phyloP scores from a whole-genome alignment of 1,140 invertebrate species.

The Formica exsecta region DNA sequence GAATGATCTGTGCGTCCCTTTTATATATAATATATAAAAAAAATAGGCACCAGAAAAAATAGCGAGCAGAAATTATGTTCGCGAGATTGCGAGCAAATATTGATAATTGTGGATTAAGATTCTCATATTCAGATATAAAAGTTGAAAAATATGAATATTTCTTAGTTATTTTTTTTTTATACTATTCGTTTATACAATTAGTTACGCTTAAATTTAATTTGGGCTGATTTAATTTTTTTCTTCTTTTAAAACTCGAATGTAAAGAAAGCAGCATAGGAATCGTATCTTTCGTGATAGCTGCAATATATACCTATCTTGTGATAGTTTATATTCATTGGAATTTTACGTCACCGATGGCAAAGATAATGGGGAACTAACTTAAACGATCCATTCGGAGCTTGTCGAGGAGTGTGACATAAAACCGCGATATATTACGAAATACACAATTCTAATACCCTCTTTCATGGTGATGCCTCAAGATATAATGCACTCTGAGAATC shows the following conservation, averaged over 20 bases:
- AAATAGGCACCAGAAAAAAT: neutral
- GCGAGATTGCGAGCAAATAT: neutral
- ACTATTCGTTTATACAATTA: neutral
- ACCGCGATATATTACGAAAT: constrained; percentile 28
- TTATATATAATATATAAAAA: constrained; percentile 20
- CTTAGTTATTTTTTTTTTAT: neutral
- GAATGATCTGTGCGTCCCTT: neutral
- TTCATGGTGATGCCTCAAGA: constrained; percentile 39
- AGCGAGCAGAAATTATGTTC: neutral
- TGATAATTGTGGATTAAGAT: neutral
- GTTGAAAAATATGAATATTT: neutral
- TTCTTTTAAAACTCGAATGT: neutral
- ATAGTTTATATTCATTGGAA: neutral
- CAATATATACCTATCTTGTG: neutral
- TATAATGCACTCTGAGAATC: constrained; percentile 48
- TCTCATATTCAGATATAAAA: neutral
- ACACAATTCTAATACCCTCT: constrained; percentile 55
- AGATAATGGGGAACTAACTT: neutral
- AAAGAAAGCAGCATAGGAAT: neutral
- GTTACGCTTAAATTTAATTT: neutral
- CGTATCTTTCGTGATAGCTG: neutral
- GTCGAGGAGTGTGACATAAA: constrained; percentile 38
- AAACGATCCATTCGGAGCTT: constrained; percentile 39
- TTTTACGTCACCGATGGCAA: neutral
- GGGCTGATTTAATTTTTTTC: neutral